phyloP scores from a whole-genome alignment of 2,888 invertebrate genomes.

The Hydriomena furcata region DNA sequence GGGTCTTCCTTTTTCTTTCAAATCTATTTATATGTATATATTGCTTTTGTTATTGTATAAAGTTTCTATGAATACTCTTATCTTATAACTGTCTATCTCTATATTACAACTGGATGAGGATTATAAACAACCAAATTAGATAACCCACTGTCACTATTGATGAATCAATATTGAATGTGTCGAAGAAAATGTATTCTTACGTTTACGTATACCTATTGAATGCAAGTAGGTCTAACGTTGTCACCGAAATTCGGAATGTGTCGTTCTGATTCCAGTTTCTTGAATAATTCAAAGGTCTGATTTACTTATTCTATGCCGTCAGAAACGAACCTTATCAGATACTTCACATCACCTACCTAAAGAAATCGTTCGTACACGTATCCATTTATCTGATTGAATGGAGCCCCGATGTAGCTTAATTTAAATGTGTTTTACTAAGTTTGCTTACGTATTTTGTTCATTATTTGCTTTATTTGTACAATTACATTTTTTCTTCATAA shows the following conservation, averaged over 20 bases:
- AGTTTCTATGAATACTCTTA: no score
- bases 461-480: background rate
- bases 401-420: slow-evolving; percentile 20
- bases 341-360: slow-evolving; percentile 30
- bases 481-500: no score
- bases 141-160: background rate
- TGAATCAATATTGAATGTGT: background rate
- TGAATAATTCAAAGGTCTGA: slow-evolving; percentile 39
- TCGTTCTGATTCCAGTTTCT: slow-evolving; percentile 33
- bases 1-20: no score
- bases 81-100: no score
- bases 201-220: slow-evolving; percentile 7
- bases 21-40: no score
- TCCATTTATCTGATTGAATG: slow-evolving; percentile 35
- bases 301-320: slow-evolving; percentile 35
- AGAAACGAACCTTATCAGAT: slow-evolving; percentile 31
- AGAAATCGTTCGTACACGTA: slow-evolving; percentile 32
- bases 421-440: slow-evolving; percentile 14
- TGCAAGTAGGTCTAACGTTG: slow-evolving; percentile 23
- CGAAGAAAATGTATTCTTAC: slow-evolving; percentile 5
- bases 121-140: no score
- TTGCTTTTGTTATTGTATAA: no score
- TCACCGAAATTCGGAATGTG: slow-evolving; percentile 29
- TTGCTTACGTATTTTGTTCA: background rate
- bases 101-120: no score